phyloP scores from a whole-genome alignment of 2,888 invertebrate species.

The Hirtodrosophila alboralis region DNA sequence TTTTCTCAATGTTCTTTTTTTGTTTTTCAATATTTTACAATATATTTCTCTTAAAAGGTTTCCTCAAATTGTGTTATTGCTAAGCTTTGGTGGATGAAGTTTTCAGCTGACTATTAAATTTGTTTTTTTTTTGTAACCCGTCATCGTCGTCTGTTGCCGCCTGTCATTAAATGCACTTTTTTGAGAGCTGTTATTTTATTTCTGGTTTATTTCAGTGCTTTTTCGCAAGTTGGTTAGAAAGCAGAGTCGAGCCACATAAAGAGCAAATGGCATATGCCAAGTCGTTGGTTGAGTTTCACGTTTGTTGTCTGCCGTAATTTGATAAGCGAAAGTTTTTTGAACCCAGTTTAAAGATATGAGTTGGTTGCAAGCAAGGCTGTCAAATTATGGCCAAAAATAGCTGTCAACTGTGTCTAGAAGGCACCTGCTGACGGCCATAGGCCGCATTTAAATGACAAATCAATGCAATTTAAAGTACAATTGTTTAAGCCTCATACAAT shows the following conservation, averaged over 20 bases:
- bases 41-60: slow-evolving; percentile 20
- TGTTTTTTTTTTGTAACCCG: slow-evolving; percentile 10
- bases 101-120: slow-evolving; percentile 36
- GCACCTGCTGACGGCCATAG: slow-evolving; percentile 36
- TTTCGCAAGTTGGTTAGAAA: slow-evolving; percentile 64
- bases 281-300: slow-evolving; percentile 41
- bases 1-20: slow-evolving; percentile 13
- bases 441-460: slow-evolving; percentile 38
- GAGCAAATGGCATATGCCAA: slow-evolving; percentile 50
- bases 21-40: slow-evolving; percentile 23
- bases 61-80: slow-evolving; percentile 5
- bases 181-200: slow-evolving; percentile 17
- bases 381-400: slow-evolving; percentile 46
- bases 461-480: slow-evolving; percentile 42
- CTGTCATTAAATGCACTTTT: slow-evolving; percentile 72
- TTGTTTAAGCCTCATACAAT: slow-evolving; percentile 8
- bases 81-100: slow-evolving; percentile 29
- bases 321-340: slow-evolving; percentile 80
- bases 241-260: slow-evolving; percentile 39
- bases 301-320: slow-evolving; percentile 46
- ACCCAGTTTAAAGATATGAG: slow-evolving; percentile 41
- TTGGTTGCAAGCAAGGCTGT: slow-evolving; percentile 65
- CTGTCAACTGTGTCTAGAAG: slow-evolving; percentile 36
- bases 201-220: slow-evolving; percentile 42
- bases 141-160: slow-evolving; percentile 25